These are phyloP conservation scores for Caenorhabditis becei DNA, from an alignment of 2,888 invertebrate species.

Conservation along the genomic window DNA sequence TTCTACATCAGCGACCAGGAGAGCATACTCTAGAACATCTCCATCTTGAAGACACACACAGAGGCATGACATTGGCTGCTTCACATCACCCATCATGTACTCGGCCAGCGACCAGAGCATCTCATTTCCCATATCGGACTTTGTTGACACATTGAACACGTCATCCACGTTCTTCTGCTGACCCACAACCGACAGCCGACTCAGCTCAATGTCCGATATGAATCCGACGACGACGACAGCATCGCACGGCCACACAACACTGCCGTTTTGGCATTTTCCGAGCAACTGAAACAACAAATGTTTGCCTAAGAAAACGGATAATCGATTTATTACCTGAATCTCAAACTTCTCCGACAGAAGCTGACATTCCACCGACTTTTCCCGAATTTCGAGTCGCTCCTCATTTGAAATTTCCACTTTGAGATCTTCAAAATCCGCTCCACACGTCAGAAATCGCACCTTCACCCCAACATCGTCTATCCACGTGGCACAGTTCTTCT, in stretches of 20 bases:
- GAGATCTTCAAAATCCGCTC: constrained; percentile 32
- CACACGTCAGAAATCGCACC: constrained; percentile 11
- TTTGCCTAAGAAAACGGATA: neutral
- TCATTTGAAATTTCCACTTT: neutral
- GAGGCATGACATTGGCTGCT: neutral
- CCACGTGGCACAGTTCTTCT: neutral
- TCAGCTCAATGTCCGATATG: constrained; percentile 29
- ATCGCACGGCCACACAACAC: neutral
- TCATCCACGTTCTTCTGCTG: neutral
- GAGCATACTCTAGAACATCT: too few relatives aligned
- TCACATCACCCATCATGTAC: constrained; percentile 8
- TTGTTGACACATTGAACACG: neutral
- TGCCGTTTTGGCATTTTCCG: neutral
- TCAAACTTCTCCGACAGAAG: too few relatives aligned
- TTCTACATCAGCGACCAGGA: too few relatives aligned
- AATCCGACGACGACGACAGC: constrained; percentile 21
- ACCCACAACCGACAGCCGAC: constrained; percentile 10
- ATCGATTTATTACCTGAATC: too few relatives aligned
- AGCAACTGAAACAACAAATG: constrained; percentile 18
- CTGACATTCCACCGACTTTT: constrained; percentile 2
- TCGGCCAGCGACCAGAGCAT: constrained; percentile 18
- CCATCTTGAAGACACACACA: neutral
- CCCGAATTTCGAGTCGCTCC: constrained; percentile 9
- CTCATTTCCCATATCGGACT: neutral
- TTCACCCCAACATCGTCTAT: neutral